Base-by-base conservation (phyloP, 2,113 vertebrate species). In the Saimiri boliviensis region DNA sequence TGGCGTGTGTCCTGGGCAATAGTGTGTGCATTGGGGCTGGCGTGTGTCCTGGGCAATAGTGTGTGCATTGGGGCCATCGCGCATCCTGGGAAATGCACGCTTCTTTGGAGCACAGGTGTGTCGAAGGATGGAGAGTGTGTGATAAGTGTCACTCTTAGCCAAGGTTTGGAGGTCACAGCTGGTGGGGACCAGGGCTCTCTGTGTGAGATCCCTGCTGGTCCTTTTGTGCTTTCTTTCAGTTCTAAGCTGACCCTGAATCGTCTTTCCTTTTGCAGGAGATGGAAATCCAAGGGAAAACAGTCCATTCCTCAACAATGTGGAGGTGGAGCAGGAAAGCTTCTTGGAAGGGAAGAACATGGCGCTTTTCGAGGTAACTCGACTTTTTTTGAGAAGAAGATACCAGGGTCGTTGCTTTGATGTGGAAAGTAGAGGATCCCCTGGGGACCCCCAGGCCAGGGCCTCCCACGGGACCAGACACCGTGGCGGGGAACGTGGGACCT, bases 261-360 rank as follows among this genome's bases (percentile, higher is more conserved):
- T 0, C 3, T 23, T 19, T 68, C 37, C 27, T 25, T 23, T 20
- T 16, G 0, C 97, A 99, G 99, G 99, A 45, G 99, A 99, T 98
- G 99, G 99, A 0, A 95, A 97, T 94, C 98, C 99, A 35, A 99
- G 98, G 92, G 99, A 99, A 97, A 99, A 96, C 87, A 99, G 99
- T 95, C 99, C 99, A 0, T 99, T 99, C 90, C 99, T 99, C 97
- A 98, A 98, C 96, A 99, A 94, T 95, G 98, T 98, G 6, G 99
- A 99, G 40, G 83, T 94, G 77, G 99, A 99, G 91, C 98, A 98
- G 89, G 99, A 98, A 94, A 99, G 98, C 45, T 96, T 96, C 21
- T 99, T 99, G 0, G 99, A 99, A 97, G 99, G 99, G 86, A 99
- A 99, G 98, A 99, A 99, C 98, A 99, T 99, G 99, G 99, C 99